Percentiles rank a stretch among this genome's conserved stretches.
Conservation (phyloP, 2,113 vertebrate genomes). For the Xenopus borealis region DNA sequence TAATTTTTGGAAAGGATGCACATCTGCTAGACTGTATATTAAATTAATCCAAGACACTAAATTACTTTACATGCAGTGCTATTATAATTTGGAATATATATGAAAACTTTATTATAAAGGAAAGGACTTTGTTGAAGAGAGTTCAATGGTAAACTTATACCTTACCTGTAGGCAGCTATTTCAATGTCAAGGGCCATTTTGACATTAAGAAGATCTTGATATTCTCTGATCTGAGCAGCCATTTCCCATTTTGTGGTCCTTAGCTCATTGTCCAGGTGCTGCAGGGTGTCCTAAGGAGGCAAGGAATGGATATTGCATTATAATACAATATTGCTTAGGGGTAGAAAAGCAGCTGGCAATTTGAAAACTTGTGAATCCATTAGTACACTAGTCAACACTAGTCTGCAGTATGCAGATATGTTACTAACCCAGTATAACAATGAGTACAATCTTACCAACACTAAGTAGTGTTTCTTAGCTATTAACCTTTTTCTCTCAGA, state of each 20-base stretch:
- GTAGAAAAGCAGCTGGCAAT: background rate
- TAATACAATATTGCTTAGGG: background rate
- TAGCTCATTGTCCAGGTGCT: slow-evolving; percentile 84
- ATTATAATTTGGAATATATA: too few species aligned
- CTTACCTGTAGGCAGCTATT: slow-evolving; percentile 89
- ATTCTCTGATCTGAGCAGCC: slow-evolving; percentile 88
- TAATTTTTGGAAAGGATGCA: too few species aligned
- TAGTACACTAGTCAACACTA: too few species aligned
- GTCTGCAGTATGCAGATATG: background rate
- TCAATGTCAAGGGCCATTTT: slow-evolving; percentile 97
- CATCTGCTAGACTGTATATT: too few species aligned
- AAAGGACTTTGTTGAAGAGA: too few species aligned
- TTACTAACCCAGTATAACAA: background rate
- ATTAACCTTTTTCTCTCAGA: too few species aligned
- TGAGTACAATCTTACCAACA: too few species aligned
- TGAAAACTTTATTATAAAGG: too few species aligned
- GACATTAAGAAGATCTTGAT: slow-evolving; percentile 92
- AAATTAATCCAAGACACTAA: too few species aligned
- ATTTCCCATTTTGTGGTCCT: slow-evolving; percentile 94
- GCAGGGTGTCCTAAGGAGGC: slow-evolving; percentile 77
- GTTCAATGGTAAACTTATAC: background rate
- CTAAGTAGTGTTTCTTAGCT: too few species aligned
- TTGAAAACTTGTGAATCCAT: background rate
- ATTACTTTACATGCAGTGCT: too few species aligned
- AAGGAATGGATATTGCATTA: background rate